These are phyloP conservation scores for Trochalopteron elliotii DNA, from an alignment of 2,113 vertebrate species.

Conservation along the genomic window DNA sequence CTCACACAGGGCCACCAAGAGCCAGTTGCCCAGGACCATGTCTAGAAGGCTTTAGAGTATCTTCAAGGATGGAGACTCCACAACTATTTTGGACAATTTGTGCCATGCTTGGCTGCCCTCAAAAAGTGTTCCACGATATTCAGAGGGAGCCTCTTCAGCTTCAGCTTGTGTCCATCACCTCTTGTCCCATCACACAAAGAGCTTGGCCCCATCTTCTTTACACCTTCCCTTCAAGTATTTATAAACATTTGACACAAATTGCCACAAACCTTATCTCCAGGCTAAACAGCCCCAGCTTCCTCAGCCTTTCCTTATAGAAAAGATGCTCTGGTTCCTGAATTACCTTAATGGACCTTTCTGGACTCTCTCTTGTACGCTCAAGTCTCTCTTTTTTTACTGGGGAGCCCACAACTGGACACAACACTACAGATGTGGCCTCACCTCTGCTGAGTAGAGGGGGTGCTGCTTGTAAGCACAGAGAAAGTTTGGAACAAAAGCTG, in stretches of 20 bases:
- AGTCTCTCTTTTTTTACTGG: not conserved
- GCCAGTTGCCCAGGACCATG: not conserved
- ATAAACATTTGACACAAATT: not conserved
- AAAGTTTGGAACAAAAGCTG: not conserved
- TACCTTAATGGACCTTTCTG: not conserved
- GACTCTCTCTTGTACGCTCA: not conserved
- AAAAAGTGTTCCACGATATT: fast-evolving
- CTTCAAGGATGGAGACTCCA: not conserved
- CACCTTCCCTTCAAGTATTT: not conserved
- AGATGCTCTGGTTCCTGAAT: not conserved
- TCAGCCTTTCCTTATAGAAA: not conserved
- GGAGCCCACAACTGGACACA: not conserved
- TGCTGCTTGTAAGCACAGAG: not conserved
- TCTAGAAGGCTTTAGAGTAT: not conserved
- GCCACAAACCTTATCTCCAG: not conserved
- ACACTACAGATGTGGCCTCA: not conserved
- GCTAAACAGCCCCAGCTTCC: not conserved
- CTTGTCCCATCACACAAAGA: not conserved
- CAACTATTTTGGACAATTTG: not conserved
- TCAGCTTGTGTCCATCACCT: not conserved
- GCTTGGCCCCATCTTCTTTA: not conserved
- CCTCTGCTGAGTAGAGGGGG: not conserved
- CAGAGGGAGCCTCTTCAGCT: not conserved
- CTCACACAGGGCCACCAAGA: not conserved
- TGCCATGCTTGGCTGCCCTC: not conserved